Percentiles rank a stretch among this genome's conserved stretches.
Evolutionary conservation across 1,140 invertebrate genomes (phyloP).

Genomic region (Stegodyphus dumicola): DNA sequence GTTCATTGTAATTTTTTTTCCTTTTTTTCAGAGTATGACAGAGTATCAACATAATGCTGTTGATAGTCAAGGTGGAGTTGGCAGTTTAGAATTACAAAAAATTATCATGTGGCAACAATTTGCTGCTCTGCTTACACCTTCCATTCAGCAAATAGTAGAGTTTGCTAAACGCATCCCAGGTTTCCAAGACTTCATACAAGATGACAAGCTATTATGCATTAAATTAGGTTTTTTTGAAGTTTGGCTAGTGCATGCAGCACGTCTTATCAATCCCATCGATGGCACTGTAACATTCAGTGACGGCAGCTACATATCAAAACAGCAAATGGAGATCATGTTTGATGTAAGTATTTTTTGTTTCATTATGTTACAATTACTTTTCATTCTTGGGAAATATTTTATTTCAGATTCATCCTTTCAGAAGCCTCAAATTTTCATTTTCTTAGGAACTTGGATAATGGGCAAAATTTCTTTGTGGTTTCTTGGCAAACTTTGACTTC

Average conservation of each 20-base stretch:
- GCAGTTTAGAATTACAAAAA: constrained; percentile 66
- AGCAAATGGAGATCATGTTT: constrained; percentile 90
- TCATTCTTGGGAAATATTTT: background rate
- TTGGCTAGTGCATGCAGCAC: constrained; percentile 88
- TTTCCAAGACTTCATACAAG: constrained; percentile 85
- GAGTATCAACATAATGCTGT: constrained; percentile 58
- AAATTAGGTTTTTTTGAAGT: constrained; percentile 95
- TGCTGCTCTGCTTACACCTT: constrained; percentile 72
- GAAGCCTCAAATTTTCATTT: background rate
- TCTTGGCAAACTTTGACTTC: background rate
- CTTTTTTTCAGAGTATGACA: constrained; percentile 64
- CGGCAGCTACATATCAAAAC: constrained; percentile 83
- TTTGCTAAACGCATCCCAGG: constrained; percentile 91
- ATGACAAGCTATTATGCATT: constrained; percentile 91
- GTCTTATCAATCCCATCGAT: constrained; percentile 79
- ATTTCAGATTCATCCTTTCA: background rate
- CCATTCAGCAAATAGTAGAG: constrained; percentile 89
- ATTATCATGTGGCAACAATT: constrained; percentile 67
- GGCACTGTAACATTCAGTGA: constrained; percentile 86
- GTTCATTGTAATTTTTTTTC: too few species aligned
- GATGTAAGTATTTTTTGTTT: constrained; percentile 78
- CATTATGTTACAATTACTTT: background rate
- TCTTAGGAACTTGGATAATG: background rate
- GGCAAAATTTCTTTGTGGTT: background rate
- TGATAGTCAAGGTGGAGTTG: constrained; percentile 61